phyloP scores from a whole-genome alignment of 2,888 invertebrate species.

The Drosophila kanekoi region DNA sequence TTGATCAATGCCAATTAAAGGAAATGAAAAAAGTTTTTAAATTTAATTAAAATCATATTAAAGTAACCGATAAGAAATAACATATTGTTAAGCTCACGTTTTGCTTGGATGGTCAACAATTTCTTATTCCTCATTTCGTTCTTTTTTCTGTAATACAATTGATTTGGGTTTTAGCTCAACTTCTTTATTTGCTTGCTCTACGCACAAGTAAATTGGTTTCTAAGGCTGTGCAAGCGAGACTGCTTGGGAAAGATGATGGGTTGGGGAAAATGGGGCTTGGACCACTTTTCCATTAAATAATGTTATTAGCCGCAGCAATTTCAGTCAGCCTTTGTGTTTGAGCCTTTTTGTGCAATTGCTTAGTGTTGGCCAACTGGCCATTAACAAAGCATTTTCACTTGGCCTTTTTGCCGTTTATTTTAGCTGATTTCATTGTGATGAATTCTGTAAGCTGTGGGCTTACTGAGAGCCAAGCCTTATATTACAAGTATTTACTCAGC shows the following conservation, averaged over 20 bases:
- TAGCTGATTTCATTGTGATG: constrained; percentile 69
- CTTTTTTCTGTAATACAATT: constrained; percentile 52
- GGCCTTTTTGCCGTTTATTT: constrained; percentile 46
- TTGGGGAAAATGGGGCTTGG: background rate
- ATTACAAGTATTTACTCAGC: constrained; percentile 50
- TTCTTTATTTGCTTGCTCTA: constrained; percentile 53
- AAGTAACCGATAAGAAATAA: constrained; percentile 43
- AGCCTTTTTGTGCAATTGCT: constrained; percentile 55
- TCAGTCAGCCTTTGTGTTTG: constrained; percentile 64
- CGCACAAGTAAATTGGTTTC: constrained; percentile 65
- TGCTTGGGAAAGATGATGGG: background rate
- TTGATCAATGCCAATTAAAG: constrained; percentile 35
- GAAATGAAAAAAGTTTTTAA: constrained; percentile 57
- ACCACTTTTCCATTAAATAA: constrained; percentile 67
- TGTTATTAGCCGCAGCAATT: constrained; percentile 76
- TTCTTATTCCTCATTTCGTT: constrained; percentile 27
- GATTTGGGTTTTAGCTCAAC: constrained; percentile 51
- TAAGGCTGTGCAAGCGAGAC: constrained; percentile 10
- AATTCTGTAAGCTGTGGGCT: constrained; percentile 56
- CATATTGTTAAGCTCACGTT: constrained; percentile 55
- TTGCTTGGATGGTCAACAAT: constrained; percentile 41
- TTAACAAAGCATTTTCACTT: constrained; percentile 59
- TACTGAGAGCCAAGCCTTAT: constrained; percentile 37
- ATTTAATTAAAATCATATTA: constrained; percentile 73
- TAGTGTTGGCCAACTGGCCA: constrained; percentile 36